Evolutionary conservation across 2,888 invertebrate genomes (phyloP).

Genomic region (Ichneumoninae sp.): DNA sequence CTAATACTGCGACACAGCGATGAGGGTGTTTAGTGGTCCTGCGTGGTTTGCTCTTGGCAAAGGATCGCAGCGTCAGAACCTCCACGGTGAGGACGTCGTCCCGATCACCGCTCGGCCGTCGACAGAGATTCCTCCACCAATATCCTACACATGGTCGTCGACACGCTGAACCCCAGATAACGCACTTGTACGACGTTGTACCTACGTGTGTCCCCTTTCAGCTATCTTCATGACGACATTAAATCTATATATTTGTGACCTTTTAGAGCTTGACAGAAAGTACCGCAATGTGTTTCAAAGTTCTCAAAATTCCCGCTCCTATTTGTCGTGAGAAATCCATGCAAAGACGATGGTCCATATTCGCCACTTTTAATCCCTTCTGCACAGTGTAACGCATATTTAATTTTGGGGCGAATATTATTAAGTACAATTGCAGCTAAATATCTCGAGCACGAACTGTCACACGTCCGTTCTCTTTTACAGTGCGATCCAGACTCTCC

Average conservation of each 20-base stretch:
- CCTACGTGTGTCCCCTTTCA: conserved; percentile 17
- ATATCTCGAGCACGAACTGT: neutral
- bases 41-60: conserved; percentile 65
- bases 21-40: conserved; percentile 43
- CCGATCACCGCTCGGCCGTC: conserved; percentile 45
- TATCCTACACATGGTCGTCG: conserved; percentile 42
- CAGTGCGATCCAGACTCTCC: too few relatives aligned
- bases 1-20: conserved; percentile 71
- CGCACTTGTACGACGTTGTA: conserved; percentile 27
- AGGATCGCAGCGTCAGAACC: conserved; percentile 71
- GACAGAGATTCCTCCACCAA: conserved; percentile 29
- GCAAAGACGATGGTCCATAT: neutral
- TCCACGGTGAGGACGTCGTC: conserved; percentile 36
- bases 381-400: too few relatives aligned
- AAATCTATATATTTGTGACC: conserved; percentile 22
- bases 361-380: too few relatives aligned
- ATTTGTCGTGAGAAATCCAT: neutral
- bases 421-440: neutral
- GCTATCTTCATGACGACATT: conserved; percentile 77
- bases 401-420: too few relatives aligned
- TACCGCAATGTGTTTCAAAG: neutral
- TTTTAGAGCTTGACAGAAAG: neutral
- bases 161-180: conserved; percentile 21
- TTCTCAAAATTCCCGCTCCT: neutral
- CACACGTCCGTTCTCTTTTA: too few relatives aligned